Evolutionary conservation across 1,140 invertebrate species (phyloP).

Genomic region (Danaus plexippus): DNA sequence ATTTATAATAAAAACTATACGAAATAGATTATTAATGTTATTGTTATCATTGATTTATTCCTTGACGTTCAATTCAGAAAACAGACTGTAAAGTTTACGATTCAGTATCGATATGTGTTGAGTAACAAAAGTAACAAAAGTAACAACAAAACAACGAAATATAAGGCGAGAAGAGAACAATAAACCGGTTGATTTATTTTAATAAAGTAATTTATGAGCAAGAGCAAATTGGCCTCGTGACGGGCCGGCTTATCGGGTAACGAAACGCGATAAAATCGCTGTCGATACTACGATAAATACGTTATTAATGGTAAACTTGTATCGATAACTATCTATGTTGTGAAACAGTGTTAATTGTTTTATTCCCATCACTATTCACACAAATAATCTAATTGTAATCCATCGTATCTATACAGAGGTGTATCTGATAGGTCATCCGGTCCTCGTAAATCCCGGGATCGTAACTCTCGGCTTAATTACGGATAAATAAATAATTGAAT

Average conservation of each 20-base stretch:
- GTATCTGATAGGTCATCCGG: constrained; percentile 51
- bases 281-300: constrained; percentile 49
- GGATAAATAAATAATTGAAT: constrained; percentile 72
- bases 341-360: not conserved
- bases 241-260: constrained; percentile 47
- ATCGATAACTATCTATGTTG: not conserved
- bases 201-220: constrained; percentile 65
- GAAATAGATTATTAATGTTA: too few relatives aligned
- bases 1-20: too few relatives aligned
- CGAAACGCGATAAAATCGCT: constrained; percentile 55
- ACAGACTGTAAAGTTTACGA: constrained; percentile 20
- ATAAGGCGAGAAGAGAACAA: constrained; percentile 63
- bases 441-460: constrained; percentile 54
- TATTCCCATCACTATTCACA: not conserved
- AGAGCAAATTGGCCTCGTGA: constrained; percentile 60
- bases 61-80: constrained; percentile 16
- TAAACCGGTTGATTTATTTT: constrained; percentile 66
- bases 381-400: constrained; percentile 19
- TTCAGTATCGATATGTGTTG: constrained; percentile 5
- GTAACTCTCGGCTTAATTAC: constrained; percentile 69
- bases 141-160: constrained; percentile 45
- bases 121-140: constrained; percentile 17
- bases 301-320: constrained; percentile 51
- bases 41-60: constrained; percentile 15
- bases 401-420: not conserved